Evolutionary conservation across 2,888 invertebrate species (phyloP).

Genomic region (Melanostoma mellinum): DNA sequence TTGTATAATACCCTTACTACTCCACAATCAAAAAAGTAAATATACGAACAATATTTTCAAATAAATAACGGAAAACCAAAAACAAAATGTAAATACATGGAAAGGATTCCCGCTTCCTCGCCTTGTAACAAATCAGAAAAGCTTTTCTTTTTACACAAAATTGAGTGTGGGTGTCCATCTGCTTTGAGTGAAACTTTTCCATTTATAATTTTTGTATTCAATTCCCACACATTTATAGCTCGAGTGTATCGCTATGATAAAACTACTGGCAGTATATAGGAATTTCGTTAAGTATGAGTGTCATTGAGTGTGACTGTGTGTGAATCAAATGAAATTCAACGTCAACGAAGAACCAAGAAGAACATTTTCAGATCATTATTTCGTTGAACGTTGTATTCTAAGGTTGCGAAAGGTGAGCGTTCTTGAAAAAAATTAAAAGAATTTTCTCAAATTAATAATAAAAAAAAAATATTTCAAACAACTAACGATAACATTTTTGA

Average conservation of each 20-base stretch:
- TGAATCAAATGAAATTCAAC: slow-evolving; percentile 46
- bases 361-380: slow-evolving; percentile 82
- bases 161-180: slow-evolving; percentile 25
- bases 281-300: slow-evolving; percentile 38
- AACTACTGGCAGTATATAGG: slow-evolving; percentile 68
- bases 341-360: slow-evolving; percentile 69
- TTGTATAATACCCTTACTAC: background rate
- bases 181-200: slow-evolving; percentile 60
- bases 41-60: slow-evolving; percentile 27
- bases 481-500: slow-evolving; percentile 28
- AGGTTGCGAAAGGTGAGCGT: slow-evolving; percentile 81
- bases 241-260: slow-evolving; percentile 41
- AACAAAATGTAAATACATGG: slow-evolving; percentile 22
- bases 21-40: background rate
- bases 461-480: slow-evolving; percentile 6
- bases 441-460: slow-evolving; percentile 30
- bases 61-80: slow-evolving; percentile 39
- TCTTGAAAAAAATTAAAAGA: slow-evolving; percentile 46
- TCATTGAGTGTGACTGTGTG: slow-evolving; percentile 38
- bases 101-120: slow-evolving; percentile 13
- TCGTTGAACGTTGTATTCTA: slow-evolving; percentile 82
- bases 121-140: slow-evolving; percentile 21
- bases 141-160: slow-evolving; percentile 4
- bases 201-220: slow-evolving; percentile 8
- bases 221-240: slow-evolving; percentile 26